phyloP scores from a whole-genome alignment of 1,140 invertebrate genomes.

The Lordiphosa mommai region DNA sequence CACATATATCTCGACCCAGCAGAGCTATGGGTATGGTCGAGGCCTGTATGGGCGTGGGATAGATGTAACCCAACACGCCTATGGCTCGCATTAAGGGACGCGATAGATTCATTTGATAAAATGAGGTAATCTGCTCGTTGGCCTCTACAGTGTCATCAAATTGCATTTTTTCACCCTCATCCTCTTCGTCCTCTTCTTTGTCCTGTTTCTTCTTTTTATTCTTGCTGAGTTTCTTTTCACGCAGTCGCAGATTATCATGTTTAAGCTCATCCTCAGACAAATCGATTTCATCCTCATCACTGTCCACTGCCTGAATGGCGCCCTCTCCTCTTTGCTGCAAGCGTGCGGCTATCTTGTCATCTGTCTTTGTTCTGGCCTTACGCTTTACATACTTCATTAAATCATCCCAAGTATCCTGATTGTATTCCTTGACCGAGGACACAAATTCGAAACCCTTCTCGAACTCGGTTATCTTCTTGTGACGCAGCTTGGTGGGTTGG shows the following conservation, averaged over 20 bases:
- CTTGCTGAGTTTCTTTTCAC: constrained; percentile 82
- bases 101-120: constrained; percentile 96
- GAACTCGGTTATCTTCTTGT: constrained; percentile 86
- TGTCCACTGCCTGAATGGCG: constrained; percentile 51
- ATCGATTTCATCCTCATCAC: constrained; percentile 78
- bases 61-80: constrained; percentile 90
- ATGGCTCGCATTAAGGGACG: constrained; percentile 94
- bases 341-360: constrained; percentile 86
- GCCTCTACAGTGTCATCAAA: constrained; percentile 87
- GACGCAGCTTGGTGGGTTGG: constrained; percentile 88
- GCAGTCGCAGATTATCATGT: constrained; percentile 84
- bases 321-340: constrained; percentile 81
- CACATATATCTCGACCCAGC: constrained; percentile 82
- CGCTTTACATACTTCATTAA: constrained; percentile 90
- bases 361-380: constrained; percentile 89
- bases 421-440: constrained; percentile 86
- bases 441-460: constrained; percentile 88
- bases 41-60: constrained; percentile 98
- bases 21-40: constrained; percentile 96
- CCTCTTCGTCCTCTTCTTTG: constrained; percentile 78
- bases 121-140: constrained; percentile 87
- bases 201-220: constrained; percentile 82
- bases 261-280: constrained; percentile 87
- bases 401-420: constrained; percentile 92
- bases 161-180: constrained; percentile 83